A percentile compares a stretch with the other conserved stretches of the same genome.
Evolutionary conservation across 1,140 invertebrate genomes (phyloP).

Genomic region (Ceratosolen solmsi): DNA sequence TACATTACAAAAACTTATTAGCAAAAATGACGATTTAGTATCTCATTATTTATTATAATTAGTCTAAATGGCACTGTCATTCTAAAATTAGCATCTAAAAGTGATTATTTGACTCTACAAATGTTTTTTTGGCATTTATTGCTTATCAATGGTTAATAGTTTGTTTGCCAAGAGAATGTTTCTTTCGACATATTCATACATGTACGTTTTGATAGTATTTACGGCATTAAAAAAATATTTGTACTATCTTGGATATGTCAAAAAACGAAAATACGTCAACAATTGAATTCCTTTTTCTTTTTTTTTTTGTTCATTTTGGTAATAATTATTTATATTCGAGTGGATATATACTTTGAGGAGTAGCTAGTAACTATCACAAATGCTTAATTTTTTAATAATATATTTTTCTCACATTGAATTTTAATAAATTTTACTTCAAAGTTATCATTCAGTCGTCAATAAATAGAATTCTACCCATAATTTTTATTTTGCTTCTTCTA

Average conservation of each 20-base stretch:
- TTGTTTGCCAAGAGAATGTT: neutral
- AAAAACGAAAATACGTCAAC: neutral
- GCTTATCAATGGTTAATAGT: neutral
- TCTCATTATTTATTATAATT: neutral
- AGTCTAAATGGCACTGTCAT: constrained; percentile 23
- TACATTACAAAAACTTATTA: neutral
- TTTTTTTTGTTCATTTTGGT: neutral
- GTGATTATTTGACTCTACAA: neutral
- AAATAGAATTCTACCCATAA: neutral
- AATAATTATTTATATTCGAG: constrained; percentile 1
- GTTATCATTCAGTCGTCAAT: neutral
- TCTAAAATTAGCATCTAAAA: no score
- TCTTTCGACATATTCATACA: neutral
- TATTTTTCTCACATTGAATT: constrained; percentile 12
- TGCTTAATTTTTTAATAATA: neutral
- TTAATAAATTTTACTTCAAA: constrained; percentile 1
- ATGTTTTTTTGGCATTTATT: constrained; percentile 26
- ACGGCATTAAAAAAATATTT: neutral
- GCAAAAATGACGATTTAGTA: neutral
- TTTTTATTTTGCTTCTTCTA: neutral
- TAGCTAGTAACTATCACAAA: constrained; percentile 16
- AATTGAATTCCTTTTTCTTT: neutral
- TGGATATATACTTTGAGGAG: neutral
- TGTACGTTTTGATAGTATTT: neutral
- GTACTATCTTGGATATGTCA: neutral